Percentiles rank a stretch among this genome's conserved stretches.
These are phyloP conservation scores for Sesia bembeciformis DNA, from an alignment of 2,888 invertebrate species.

Conservation along the genomic window DNA sequence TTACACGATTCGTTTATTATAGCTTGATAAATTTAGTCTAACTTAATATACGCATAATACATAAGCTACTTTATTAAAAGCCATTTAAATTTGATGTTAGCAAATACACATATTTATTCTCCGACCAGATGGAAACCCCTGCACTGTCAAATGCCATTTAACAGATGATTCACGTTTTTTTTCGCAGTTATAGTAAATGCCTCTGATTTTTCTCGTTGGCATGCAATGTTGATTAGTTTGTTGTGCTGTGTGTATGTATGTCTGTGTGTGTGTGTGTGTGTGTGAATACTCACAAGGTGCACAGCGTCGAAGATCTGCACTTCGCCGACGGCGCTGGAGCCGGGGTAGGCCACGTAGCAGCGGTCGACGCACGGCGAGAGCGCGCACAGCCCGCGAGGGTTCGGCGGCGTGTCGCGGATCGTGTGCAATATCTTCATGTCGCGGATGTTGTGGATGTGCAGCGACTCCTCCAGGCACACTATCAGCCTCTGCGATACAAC, in stretches of 20 bases:
- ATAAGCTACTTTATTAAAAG: too few relatives aligned
- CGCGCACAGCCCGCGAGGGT: constrained; percentile 93
- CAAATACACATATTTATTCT: too few relatives aligned
- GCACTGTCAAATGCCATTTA: too few relatives aligned
- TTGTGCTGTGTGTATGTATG: neutral
- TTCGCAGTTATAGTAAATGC: too few relatives aligned
- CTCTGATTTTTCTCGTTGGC: neutral
- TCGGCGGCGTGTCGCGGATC: constrained; percentile 97
- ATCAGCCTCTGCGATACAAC: constrained; percentile 82
- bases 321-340: constrained; percentile 93
- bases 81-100: too few relatives aligned
- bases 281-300: constrained; percentile 83
- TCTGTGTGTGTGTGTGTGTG: neutral
- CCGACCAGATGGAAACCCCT: too few relatives aligned
- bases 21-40: too few relatives aligned
- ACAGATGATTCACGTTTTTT: too few relatives aligned
- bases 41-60: too few relatives aligned
- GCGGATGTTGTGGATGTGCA: constrained; percentile 98
- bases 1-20: too few relatives aligned
- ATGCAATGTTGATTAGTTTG: neutral
- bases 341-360: constrained; percentile 97
- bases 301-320: constrained; percentile 96
- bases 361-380: constrained; percentile 91
- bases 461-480: constrained; percentile 96
- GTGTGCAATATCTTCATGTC: constrained; percentile 99